phyloP scores from a whole-genome alignment of 2,888 invertebrate genomes.

The Ptychoptera contaminata region DNA sequence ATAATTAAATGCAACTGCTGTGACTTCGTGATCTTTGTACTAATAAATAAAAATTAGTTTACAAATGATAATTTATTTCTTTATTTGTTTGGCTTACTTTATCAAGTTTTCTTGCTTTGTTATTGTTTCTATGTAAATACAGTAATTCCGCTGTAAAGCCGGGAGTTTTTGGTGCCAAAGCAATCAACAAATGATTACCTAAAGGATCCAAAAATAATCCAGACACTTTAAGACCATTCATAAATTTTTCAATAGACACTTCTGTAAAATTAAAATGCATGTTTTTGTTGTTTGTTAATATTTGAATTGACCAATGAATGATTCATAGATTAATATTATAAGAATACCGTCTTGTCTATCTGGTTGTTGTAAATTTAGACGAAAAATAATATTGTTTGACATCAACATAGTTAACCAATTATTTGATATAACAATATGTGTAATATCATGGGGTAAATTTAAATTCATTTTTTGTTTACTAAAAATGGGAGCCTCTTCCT shows the following conservation, averaged over 20 bases:
- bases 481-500: constrained; percentile 73
- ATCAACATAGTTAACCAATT: constrained; percentile 72
- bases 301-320: neutral
- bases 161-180: constrained; percentile 39
- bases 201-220: constrained; percentile 54
- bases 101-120: constrained; percentile 49
- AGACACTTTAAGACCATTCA: constrained; percentile 23
- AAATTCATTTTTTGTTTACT: constrained; percentile 69
- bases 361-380: constrained; percentile 66
- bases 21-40: constrained; percentile 54
- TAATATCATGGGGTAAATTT: constrained; percentile 61
- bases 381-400: constrained; percentile 62
- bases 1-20: constrained; percentile 81
- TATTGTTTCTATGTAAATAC: constrained; percentile 61
- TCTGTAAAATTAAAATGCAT: constrained; percentile 14
- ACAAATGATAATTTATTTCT: neutral
- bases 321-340: neutral
- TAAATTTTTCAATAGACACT: constrained; percentile 24
- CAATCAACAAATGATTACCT: constrained; percentile 68
- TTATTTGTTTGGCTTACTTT: constrained; percentile 13
- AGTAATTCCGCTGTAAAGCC: constrained; percentile 51
- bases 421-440: constrained; percentile 65
- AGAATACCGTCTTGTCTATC: constrained; percentile 59
- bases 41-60: constrained; percentile 5
- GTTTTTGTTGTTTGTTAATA: neutral